phyloP scores from a whole-genome alignment of 2,113 vertebrate genomes.

The Dipodomys stephensi region DNA sequence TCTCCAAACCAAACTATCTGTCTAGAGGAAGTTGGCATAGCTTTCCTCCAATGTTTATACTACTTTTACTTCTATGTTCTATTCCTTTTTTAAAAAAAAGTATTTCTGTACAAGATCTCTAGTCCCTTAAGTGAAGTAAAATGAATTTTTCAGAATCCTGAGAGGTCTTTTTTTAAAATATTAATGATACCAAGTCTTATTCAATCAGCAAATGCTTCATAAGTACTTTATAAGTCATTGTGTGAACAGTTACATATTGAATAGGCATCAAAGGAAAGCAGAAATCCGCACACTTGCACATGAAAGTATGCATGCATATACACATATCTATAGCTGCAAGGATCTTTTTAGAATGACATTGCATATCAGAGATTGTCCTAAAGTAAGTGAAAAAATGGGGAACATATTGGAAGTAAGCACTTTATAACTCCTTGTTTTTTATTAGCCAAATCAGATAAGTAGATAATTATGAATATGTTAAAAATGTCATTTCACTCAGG shows the following conservation, averaged over 20 bases:
- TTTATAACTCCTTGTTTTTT: not conserved
- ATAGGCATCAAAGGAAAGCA: not conserved
- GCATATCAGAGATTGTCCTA: not conserved
- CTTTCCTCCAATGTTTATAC: not conserved
- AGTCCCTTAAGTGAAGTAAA: not conserved
- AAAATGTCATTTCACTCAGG: not conserved
- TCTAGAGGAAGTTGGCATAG: not conserved
- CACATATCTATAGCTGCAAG: not conserved
- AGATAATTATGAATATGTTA: not conserved
- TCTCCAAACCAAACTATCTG: not conserved
- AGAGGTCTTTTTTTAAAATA: slow-evolving; percentile 16
- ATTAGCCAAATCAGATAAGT: not conserved
- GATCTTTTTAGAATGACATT: not conserved
- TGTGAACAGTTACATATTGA: not conserved
- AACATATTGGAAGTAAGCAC: fast-evolving
- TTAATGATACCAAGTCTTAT: not conserved
- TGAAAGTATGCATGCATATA: not conserved
- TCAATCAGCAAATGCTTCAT: not conserved
- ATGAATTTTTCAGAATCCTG: not conserved
- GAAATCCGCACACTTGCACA: not conserved
- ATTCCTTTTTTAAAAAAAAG: not conserved
- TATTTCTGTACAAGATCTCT: not conserved
- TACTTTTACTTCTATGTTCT: not conserved
- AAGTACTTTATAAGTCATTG: not conserved
- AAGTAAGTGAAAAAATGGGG: not conserved